phyloP scores from a whole-genome alignment of 1,140 invertebrate species.

The Propsilocerus akamusi region DNA sequence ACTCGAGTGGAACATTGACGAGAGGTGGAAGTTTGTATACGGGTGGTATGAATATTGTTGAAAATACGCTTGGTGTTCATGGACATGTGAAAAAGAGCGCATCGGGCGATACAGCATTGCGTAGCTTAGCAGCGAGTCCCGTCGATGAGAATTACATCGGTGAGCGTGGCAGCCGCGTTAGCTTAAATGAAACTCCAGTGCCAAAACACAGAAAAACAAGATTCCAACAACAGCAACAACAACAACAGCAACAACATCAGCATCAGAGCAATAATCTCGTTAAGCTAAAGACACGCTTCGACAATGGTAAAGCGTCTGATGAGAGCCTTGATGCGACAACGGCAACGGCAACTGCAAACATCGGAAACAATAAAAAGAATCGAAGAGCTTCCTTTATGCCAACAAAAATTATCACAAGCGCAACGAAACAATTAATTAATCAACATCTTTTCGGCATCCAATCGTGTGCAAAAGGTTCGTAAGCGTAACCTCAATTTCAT shows the following conservation, averaged over 20 bases:
- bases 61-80: constrained; percentile 16
- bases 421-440: constrained; percentile 46
- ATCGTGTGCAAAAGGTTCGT: constrained; percentile 29
- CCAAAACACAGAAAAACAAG: constrained; percentile 72
- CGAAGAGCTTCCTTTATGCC: constrained; percentile 37
- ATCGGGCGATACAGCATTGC: constrained; percentile 50
- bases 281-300: constrained; percentile 15
- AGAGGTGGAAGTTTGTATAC: constrained; percentile 27
- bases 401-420: constrained; percentile 43
- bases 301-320: constrained; percentile 6
- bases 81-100: constrained; percentile 51
- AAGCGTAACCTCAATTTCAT: not conserved
- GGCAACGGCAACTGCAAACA: constrained; percentile 11
- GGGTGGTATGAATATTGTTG: constrained; percentile 15
- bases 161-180: constrained; percentile 36
- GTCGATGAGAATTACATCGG: constrained; percentile 29
- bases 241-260: constrained; percentile 5
- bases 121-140: constrained; percentile 27
- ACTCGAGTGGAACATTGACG: constrained; percentile 8
- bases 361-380: constrained; percentile 16
- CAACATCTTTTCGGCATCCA: constrained; percentile 51
- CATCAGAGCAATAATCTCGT: constrained; percentile 14
- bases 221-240: constrained; percentile 42
- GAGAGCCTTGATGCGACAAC: constrained; percentile 13
- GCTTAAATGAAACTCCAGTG: constrained; percentile 43